These are phyloP conservation scores for Erethizon dorsatum DNA, from an alignment of 2,797 vertebrate species.

Conservation along the genomic window DNA sequence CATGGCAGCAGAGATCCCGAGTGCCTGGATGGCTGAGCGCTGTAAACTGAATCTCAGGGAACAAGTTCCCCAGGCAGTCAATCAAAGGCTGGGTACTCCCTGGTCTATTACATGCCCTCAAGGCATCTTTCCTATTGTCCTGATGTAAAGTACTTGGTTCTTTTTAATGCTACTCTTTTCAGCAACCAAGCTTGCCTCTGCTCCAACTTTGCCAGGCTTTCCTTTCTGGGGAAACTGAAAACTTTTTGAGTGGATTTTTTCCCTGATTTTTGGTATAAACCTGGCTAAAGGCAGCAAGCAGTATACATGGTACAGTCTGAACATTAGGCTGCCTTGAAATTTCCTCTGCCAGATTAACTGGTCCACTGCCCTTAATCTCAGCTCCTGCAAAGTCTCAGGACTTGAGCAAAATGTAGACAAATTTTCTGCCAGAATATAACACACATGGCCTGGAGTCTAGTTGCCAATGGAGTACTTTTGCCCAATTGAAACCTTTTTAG, in stretches of 20 bases:
- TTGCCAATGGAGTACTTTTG: neutral
- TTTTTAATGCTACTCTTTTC: neutral
- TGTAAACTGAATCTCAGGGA: neutral
- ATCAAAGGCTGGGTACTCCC: neutral
- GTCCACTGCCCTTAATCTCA: neutral
- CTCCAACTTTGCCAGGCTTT: neutral
- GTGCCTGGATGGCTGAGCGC: neutral
- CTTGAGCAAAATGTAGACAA: neutral
- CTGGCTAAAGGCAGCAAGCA: neutral
- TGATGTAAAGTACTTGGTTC: neutral
- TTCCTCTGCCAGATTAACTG: neutral
- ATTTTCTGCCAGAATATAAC: neutral
- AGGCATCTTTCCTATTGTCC: neutral
- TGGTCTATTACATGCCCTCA: neutral
- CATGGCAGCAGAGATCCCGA: neutral
- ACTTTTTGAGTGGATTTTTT: neutral
- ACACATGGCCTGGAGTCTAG: neutral
- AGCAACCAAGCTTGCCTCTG: neutral
- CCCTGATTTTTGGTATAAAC: neutral
- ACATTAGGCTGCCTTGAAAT: neutral
- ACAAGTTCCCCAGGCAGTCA: neutral
- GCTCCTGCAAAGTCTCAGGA: neutral
- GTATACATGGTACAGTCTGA: neutral
- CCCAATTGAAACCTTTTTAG: neutral
- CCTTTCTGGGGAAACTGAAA: neutral